These are phyloP conservation scores for Poecilobothrus nobilitatus DNA, from an alignment of 2,888 invertebrate species.

Conservation along the genomic window DNA sequence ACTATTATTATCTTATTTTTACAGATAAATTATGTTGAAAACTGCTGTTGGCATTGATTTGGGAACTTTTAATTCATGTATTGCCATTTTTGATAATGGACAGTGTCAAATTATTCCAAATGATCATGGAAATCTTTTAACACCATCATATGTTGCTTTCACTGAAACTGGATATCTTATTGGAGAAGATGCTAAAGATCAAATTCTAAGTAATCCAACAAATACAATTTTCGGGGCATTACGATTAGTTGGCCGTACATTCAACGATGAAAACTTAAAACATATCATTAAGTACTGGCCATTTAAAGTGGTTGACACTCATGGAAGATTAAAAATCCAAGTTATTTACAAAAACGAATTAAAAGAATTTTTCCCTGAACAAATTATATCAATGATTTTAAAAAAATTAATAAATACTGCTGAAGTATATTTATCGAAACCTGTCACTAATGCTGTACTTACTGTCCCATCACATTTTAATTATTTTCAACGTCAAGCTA, in stretches of 20 bases:
- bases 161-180: not conserved
- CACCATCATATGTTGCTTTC: not conserved
- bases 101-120: not conserved
- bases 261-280: not conserved
- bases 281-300: not conserved
- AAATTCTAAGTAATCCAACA: not conserved
- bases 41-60: not conserved
- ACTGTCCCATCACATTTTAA: not conserved
- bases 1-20: too few species aligned
- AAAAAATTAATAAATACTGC: not conserved
- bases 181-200: not conserved
- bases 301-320: not conserved
- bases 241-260: not conserved
- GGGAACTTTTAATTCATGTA: not conserved
- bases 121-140: not conserved
- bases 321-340: not conserved
- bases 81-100: not conserved
- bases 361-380: not conserved
- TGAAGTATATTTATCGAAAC: not conserved
- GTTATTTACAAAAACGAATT: not conserved
- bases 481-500: not conserved
- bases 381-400: not conserved
- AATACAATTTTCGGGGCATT: not conserved
- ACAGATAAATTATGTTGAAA: too few species aligned
- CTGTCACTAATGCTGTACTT: not conserved